A percentile compares a stretch with the other conserved stretches of the same genome.
phyloP scores from a whole-genome alignment of 2,888 invertebrate species.

The Notodonta dromedarius region DNA sequence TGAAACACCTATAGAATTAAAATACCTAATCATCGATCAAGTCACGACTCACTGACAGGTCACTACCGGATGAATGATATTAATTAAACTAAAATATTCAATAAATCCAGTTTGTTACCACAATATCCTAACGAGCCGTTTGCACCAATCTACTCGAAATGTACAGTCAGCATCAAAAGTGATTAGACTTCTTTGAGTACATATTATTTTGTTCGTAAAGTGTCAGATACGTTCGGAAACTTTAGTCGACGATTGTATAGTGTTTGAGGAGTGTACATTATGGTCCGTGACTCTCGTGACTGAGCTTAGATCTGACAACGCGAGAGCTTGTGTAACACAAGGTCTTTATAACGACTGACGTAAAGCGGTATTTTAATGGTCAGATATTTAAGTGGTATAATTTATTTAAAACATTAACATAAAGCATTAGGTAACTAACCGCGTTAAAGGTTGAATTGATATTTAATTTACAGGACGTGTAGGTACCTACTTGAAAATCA shows the following conservation, averaged over 20 bases:
- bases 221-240: neutral
- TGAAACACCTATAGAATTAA: neutral
- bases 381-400: conserved; percentile 2
- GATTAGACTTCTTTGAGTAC: neutral
- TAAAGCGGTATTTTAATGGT: conserved; percentile 34
- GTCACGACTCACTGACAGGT: conserved; percentile 23
- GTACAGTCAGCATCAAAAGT: neutral
- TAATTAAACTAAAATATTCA: conserved; percentile 39
- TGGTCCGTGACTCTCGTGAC: conserved; percentile 61
- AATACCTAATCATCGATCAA: conserved; percentile 15
- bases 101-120: conserved; percentile 30
- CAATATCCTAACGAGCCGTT: conserved; percentile 39
- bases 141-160: conserved; percentile 23
- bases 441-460: neutral
- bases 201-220: neutral
- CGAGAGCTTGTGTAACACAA: conserved; percentile 39
- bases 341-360: conserved; percentile 49
- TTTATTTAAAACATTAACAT: neutral
- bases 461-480: neutral
- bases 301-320: conserved; percentile 54
- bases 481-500: neutral
- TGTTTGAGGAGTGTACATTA: conserved; percentile 33
- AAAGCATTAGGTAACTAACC: too few relatives aligned
- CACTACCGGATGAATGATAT: conserved; percentile 28
- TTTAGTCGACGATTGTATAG: conserved; percentile 25